Evolutionary conservation across 2,113 vertebrate species (phyloP).

Genomic region (Neotoma lepida): DNA sequence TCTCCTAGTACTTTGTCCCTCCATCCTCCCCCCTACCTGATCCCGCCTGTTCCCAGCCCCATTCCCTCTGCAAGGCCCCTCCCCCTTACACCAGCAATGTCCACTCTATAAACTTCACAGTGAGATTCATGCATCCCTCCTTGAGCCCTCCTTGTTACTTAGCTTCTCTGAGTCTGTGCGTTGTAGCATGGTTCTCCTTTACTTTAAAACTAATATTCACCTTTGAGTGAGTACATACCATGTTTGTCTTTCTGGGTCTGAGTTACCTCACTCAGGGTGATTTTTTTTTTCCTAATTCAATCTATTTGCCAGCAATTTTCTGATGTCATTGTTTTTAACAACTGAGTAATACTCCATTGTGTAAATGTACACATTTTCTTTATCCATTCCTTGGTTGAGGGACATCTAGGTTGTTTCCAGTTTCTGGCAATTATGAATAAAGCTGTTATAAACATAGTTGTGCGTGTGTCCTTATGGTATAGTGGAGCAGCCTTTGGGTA

Average conservation of each 20-base stretch:
- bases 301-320: too few relatives aligned
- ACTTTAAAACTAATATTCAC: not conserved
- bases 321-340: not conserved
- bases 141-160: not conserved
- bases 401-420: not conserved
- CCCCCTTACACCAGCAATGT: not conserved
- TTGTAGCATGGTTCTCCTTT: not conserved
- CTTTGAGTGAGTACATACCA: not conserved
- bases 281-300: too few relatives aligned
- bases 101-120: not conserved
- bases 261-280: not conserved
- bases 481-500: not conserved
- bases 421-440: not conserved
- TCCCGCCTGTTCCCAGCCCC: not conserved
- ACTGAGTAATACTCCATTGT: not conserved
- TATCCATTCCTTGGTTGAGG: not conserved
- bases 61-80: not conserved
- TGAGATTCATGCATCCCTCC: not conserved
- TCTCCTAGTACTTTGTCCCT: too few relatives aligned
- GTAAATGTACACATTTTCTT: not conserved
- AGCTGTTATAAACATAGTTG: not conserved
- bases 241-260: not conserved
- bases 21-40: not conserved
- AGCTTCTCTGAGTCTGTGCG: not conserved
- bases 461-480: not conserved